Base-by-base conservation (phyloP, 2,888 invertebrate genomes). In the Hirudinaria manillensis region DNA sequence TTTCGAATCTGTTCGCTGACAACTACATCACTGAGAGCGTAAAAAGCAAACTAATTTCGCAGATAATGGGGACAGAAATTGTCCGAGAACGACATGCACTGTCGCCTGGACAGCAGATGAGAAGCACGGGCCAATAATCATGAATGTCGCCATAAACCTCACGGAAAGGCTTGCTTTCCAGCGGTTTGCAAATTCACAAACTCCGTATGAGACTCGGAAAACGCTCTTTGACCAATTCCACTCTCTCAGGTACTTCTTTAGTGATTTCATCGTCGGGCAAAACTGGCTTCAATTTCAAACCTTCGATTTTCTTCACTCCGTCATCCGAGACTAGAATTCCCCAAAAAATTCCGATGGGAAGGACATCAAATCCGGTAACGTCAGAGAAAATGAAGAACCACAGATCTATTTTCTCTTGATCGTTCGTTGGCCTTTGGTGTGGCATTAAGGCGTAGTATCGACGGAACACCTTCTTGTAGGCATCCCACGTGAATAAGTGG, bases 291-390 rank as follows among this genome's bases (percentile, higher is more conserved):
- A 76, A 72, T n/a, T 65, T 72, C 16, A 77, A 68, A 36, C 67
- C 61, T 16, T 70, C 21, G 45, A 79, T 38, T 4, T 68, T 67
- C 29, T 36, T 67, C 21, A 51, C 32, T 7, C 68, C 66, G 6
- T 45, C 24, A 0, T 45, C 21, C n/a, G 75, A 45, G 29, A 80
- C 36, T 10, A 80, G 79, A 36, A 80, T 75, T 4, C 80, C 80
- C 79, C 80, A 81, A 55, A 80, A 79, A 36, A 77, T 70, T 45
- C 77, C 79, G 38, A 79, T 55, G 24, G 80, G 80, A 13, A 56
- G 32, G 36, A 81, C 68, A 70, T 81, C 79, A 27, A 66, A 36
- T 2, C 72, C 72, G 27, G 74, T 76, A 13, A 61, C 74, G 53
- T 78, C 38, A 4, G 80, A 80, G 74, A 79, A 80, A 16, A 66